Evolutionary conservation across 37 sponge, comb jelly and placozoan species (phyloP), one percentile per base, ranked within the genome.

Genomic region (Beroe ovata): DNA sequence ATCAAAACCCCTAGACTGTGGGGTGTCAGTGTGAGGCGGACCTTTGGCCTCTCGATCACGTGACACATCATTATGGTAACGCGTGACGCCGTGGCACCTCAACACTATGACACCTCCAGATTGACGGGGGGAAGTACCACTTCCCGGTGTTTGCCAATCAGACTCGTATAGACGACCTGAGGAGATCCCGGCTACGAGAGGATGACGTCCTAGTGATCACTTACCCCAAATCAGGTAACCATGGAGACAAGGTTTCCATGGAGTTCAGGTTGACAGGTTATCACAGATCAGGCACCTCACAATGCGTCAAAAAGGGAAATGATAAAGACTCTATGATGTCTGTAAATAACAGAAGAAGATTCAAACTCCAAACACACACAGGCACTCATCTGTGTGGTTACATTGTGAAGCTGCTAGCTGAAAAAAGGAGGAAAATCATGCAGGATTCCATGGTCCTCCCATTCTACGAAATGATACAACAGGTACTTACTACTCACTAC

Each of bases 141-240:
- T 77, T 77, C n/a, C 84, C 84, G 28, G 84, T 42, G 47, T 77
- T 77, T 40, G 84, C 84, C 8, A 77, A 77, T 42, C 84, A 77
- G 84, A 42, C 42, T 23, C 4, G 84, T 4, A 77, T 77, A 36
- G 84, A 77, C 47, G 54, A 39, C 47, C 84, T 77, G 36, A 30
- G 54, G 8, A 39, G 25, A 38, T 66, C 69, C 16, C 29, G 69
- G 34, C 47, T 77, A 8, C 35, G 84, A 23, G 54, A 39, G 20
- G 28, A 42, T 40, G 84, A 77, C 21, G 84, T 77, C 2, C 25
- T 77, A 11, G 84, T 77, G 26, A 25, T 77, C 29, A 77, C 84
- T n/a, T 77, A 77, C 23, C 84, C 84, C 23, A 77, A 77, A 39
- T 77, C 84, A 35, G 69, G 69, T 66, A n/a, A n/a, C n/a, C n/a